Evolutionary conservation across 2,113 vertebrate genomes (phyloP), one percentile per base, ranked within the genome.

Genomic region (Xerus inauris): DNA sequence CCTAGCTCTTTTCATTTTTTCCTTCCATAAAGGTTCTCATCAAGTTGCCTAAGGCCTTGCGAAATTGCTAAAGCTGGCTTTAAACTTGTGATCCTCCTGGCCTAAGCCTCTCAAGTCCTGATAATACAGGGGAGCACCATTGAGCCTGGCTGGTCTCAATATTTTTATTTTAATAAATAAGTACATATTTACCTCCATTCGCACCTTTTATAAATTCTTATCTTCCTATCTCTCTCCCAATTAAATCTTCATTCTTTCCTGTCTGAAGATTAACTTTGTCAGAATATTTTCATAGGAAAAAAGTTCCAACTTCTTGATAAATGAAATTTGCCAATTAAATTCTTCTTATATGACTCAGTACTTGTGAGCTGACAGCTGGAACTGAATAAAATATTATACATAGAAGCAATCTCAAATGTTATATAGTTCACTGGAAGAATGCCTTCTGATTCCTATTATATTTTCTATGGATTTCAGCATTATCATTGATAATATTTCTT

Each of bases 221-320:
- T 77, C 42, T 86, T 89, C 45, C 42, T 88, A 42, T 3, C 86
- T 45, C 35, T 71, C 38, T 95, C 71, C 22, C 54, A 32, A 89
- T 45, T 80, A 89, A 90, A 84, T 72, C n/a, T 51, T 51, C 32
- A 47, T 82, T 17, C 75, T 80, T 94, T 92, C 11, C 42, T 64
- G 24, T 57, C 67, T 92, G 79, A 69, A 87, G 38, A 80, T 28
- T 79, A 84, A 94, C 10, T 45, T 82, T 92, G 95, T 40, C 54
- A 90, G 65, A 94, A 51, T 64, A 87, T 76, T 94, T 94, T 88
- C 65, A 93, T 30, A 90, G 17, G 16, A 80, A 91, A 91, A 91
- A 80, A 87, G 17, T 80, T 85, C 5, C 13, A 83, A 40, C 54
- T 67, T 71, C 59, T 87, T 84, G 57, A 94, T 80, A 87, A 95